Evolutionary conservation across 2,113 vertebrate genomes (phyloP).

Genomic region (Hemiscyllium ocellatum): DNA sequence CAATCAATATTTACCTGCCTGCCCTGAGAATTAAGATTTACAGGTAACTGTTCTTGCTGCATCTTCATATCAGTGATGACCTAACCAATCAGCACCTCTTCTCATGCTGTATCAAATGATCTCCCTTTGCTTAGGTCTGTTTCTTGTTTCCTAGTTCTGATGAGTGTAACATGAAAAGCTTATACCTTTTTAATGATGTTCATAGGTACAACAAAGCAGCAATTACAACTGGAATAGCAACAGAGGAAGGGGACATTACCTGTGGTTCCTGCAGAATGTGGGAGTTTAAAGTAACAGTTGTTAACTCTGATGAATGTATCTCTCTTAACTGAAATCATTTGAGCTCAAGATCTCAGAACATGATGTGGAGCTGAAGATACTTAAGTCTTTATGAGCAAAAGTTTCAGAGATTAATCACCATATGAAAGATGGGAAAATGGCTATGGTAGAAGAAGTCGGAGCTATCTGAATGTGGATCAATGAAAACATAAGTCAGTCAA

Average conservation of each 20-base stretch:
- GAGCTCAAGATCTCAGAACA: not conserved
- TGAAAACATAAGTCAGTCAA: not conserved
- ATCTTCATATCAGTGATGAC: no score
- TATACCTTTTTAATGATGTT: no score
- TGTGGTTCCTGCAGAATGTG: conserved; percentile 14
- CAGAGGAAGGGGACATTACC: not conserved
- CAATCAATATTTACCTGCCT: no score
- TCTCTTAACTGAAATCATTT: not conserved
- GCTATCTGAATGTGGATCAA: not conserved
- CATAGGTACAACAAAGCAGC: no score
- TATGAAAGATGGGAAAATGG: not conserved
- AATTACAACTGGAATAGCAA: not conserved
- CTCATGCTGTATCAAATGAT: no score
- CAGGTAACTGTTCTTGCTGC: no score
- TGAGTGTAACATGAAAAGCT: no score
- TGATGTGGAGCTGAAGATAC: not conserved
- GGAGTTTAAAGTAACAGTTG: not conserved
- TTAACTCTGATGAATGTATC: not conserved
- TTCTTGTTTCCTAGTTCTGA: no score
- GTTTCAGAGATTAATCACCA: not conserved
- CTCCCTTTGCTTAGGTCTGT: no score
- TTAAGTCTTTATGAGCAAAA: not conserved
- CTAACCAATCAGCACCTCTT: no score
- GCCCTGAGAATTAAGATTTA: no score
- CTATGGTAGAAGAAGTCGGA: not conserved